These are phyloP conservation scores for Liposcelis brunnea DNA, from an alignment of 2,888 invertebrate species.

Conservation along the genomic window DNA sequence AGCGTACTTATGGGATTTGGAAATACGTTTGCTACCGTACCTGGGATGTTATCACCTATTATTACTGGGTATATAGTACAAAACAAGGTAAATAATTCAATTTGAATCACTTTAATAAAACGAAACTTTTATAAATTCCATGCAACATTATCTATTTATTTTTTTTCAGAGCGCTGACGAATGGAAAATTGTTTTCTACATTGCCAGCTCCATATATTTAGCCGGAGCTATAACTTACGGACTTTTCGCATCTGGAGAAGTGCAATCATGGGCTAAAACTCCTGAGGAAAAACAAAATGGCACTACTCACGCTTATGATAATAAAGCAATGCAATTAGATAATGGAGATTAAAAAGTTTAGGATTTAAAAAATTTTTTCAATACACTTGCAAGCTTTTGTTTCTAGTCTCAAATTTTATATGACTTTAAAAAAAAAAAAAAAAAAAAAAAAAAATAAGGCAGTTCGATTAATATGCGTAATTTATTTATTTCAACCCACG, in stretches of 20 bases:
- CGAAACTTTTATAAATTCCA: no score
- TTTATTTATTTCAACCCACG: no score
- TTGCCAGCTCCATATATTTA: slow-evolving; percentile 28
- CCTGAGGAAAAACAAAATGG: no score
- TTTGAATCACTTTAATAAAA: neutral
- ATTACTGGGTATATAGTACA: slow-evolving; percentile 31
- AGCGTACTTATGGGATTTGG: slow-evolving; percentile 53
- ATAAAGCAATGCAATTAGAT: no score
- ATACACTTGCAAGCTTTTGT: no score
- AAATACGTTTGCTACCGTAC: slow-evolving; percentile 37
- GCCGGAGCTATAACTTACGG: slow-evolving; percentile 30
- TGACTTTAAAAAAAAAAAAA: no score
- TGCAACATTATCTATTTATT: neutral
- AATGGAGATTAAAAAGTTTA: no score
- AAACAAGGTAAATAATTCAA: slow-evolving; percentile 24
- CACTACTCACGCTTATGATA: no score
- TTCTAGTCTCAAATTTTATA: no score
- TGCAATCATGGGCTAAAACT: slow-evolving; percentile 27
- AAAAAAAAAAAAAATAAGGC: no score
- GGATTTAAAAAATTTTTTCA: no score
- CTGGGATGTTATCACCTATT: slow-evolving; percentile 35
- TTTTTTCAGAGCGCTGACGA: slow-evolving; percentile 24
- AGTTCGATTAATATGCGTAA: no score
- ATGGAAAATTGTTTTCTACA: slow-evolving; percentile 32
- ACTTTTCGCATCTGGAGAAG: slow-evolving; percentile 28